A percentile compares a stretch with the other conserved stretches of the same genome.
Conservation (phyloP, 1,140 invertebrate genomes). For the Drosophila jambulina region DNA sequence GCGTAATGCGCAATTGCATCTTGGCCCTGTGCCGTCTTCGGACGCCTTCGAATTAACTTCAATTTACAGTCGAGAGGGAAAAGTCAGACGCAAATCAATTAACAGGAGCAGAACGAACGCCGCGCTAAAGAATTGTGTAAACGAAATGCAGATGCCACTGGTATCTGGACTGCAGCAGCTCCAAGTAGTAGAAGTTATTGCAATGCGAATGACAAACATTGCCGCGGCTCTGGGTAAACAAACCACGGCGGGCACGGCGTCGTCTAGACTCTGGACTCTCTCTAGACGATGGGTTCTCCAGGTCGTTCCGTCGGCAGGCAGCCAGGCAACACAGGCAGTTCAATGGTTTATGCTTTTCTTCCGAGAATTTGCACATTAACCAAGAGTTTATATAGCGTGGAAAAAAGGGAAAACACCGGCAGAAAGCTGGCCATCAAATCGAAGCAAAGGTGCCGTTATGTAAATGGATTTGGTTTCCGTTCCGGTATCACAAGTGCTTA, state of each 20-base stretch:
- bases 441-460: slow-evolving; percentile 44
- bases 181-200: slow-evolving; percentile 73
- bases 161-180: neutral
- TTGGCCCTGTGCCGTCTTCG: neutral
- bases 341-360: slow-evolving; percentile 38
- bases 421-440: slow-evolving; percentile 55
- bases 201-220: slow-evolving; percentile 80
- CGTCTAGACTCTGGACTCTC: slow-evolving; percentile 41
- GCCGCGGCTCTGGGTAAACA: slow-evolving; percentile 61
- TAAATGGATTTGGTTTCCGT: slow-evolving; percentile 71
- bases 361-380: slow-evolving; percentile 45
- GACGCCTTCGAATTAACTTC: slow-evolving; percentile 70
- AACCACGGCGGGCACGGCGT: slow-evolving; percentile 44
- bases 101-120: slow-evolving; percentile 45
- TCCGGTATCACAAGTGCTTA: slow-evolving; percentile 60
- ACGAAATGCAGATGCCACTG: slow-evolving; percentile 69
- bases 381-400: slow-evolving; percentile 18
- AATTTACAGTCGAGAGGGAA: slow-evolving; percentile 62
- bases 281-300: slow-evolving; percentile 23
- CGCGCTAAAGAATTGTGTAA: slow-evolving; percentile 73
- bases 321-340: neutral
- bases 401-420: slow-evolving; percentile 22
- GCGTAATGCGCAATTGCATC: slow-evolving; percentile 65
- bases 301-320: slow-evolving; percentile 1
- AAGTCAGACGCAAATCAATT: slow-evolving; percentile 65